A percentile compares a stretch with the other conserved stretches of the same genome.
Conservation (phyloP, 2,113 vertebrate species). For the Pipra filicauda region DNA sequence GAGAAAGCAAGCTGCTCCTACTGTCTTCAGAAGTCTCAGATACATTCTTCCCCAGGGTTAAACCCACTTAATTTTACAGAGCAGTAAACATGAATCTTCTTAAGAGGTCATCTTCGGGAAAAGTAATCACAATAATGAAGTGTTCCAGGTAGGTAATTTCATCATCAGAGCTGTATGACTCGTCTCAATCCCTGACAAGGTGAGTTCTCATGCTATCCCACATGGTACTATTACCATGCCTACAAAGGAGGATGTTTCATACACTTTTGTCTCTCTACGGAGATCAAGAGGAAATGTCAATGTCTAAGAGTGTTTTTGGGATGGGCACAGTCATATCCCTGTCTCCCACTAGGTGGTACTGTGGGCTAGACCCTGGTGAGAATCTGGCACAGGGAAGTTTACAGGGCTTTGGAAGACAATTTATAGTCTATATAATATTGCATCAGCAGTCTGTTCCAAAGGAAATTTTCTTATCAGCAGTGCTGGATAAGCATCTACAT, state of each 20-base stretch:
- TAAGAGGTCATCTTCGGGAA: neutral
- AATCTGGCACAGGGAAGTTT: no score
- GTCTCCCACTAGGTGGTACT: slow-evolving; percentile 52
- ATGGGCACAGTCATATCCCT: neutral
- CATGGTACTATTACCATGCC: neutral
- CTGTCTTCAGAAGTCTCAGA: neutral
- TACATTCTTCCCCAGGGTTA: neutral
- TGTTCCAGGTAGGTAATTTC: neutral
- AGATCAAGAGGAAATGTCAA: neutral
- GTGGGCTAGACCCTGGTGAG: neutral
- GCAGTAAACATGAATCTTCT: neutral
- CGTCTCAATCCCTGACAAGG: neutral
- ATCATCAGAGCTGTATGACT: neutral
- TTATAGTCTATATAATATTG: neutral
- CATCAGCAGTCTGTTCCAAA: neutral
- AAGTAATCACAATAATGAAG: neutral
- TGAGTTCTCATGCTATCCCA: neutral
- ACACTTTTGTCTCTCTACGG: neutral
- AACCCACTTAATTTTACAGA: neutral
- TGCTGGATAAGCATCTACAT: slow-evolving; percentile 26
- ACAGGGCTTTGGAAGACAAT: neutral
- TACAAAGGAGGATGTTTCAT: neutral
- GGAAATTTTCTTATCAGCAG: slow-evolving; percentile 7
- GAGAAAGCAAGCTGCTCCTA: neutral
- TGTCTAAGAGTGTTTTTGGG: neutral